Percentiles rank a stretch among this genome's conserved stretches.
Evolutionary conservation across 2,888 invertebrate species (phyloP).

Genomic region (Tiliacea citrago): DNA sequence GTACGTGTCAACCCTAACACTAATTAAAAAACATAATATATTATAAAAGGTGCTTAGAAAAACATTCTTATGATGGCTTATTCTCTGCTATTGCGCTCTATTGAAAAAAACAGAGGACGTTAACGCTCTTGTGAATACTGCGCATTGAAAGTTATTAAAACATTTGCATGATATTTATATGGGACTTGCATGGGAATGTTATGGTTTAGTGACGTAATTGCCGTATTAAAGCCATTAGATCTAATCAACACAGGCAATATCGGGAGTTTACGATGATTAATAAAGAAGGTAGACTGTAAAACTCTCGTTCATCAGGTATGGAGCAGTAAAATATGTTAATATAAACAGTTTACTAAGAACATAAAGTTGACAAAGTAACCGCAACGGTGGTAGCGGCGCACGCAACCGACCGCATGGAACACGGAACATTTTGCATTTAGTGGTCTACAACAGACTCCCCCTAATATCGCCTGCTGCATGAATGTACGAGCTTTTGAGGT

Average conservation of each 20-base stretch:
- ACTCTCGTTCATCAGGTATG: slow-evolving; percentile 64
- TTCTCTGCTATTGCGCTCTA: not conserved
- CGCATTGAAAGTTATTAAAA: slow-evolving; percentile 63
- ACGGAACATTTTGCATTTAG: slow-evolving; percentile 68
- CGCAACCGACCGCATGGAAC: slow-evolving; percentile 66
- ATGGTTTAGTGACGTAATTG: slow-evolving; percentile 65
- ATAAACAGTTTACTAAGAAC: slow-evolving; percentile 70
- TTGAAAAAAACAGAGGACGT: slow-evolving; percentile 22
- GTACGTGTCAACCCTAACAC: not conserved
- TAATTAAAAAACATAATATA: not conserved
- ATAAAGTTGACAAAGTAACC: slow-evolving; percentile 72
- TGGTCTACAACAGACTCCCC: slow-evolving; percentile 59
- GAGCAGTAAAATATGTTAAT: slow-evolving; percentile 70
- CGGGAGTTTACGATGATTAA: slow-evolving; percentile 67
- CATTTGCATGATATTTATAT: slow-evolving; percentile 63
- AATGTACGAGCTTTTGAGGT: slow-evolving; percentile 57
- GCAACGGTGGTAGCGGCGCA: slow-evolving; percentile 58
- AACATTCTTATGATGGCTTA: not conserved
- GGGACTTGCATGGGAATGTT: slow-evolving; percentile 57
- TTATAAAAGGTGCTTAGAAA: not conserved
- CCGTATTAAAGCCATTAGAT: slow-evolving; percentile 62
- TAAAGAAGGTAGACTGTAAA: slow-evolving; percentile 62
- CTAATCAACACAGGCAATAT: slow-evolving; percentile 63
- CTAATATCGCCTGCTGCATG: slow-evolving; percentile 61
- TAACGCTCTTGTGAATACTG: slow-evolving; percentile 43